These are phyloP conservation scores for Entelurus aequoreus DNA, from an alignment of 2,113 vertebrate species.

Conservation along the genomic window DNA sequence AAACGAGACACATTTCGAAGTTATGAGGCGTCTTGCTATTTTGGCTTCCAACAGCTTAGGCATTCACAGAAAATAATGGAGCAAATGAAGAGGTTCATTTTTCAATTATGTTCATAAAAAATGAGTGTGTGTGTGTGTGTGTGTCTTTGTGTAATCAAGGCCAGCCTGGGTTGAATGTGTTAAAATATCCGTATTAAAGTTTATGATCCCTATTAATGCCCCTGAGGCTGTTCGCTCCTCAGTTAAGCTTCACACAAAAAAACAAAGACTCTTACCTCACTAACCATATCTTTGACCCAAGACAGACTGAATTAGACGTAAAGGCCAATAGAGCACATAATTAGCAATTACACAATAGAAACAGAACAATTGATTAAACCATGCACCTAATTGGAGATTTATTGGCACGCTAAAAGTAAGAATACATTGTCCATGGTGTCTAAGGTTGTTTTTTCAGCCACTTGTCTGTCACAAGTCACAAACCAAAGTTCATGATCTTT, in stretches of 20 bases:
- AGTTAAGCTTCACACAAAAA: slow-evolving; percentile 27
- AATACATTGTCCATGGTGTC: neutral
- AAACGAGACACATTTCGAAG: too few species aligned
- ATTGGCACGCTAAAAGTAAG: neutral
- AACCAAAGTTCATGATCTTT: neutral
- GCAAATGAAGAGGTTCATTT: slow-evolving; percentile 56
- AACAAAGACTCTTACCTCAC: slow-evolving; percentile 24
- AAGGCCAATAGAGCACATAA: slow-evolving; percentile 35
- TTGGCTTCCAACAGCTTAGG: slow-evolving; percentile 1
- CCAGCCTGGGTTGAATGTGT: slow-evolving; percentile 64
- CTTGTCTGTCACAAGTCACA: neutral
- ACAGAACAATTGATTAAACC: slow-evolving; percentile 12
- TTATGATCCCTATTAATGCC: slow-evolving; percentile 61
- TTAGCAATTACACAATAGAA: slow-evolving; percentile 1
- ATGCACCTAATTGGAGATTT: neutral
- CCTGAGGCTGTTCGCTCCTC: slow-evolving; percentile 34
- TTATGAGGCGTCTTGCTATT: neutral
- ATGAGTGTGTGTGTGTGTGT: slow-evolving; percentile 32
- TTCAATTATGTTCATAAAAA: slow-evolving; percentile 45
- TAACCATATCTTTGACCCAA: slow-evolving; percentile 39
- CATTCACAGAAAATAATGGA: slow-evolving; percentile 47
- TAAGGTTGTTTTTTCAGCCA: neutral
- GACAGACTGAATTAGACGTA: slow-evolving; percentile 35
- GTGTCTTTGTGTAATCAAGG: slow-evolving; percentile 54
- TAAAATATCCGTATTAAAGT: slow-evolving; percentile 61